These are phyloP conservation scores for Narcine bancroftii DNA, from an alignment of 2,113 vertebrate species.

Conservation along the genomic window DNA sequence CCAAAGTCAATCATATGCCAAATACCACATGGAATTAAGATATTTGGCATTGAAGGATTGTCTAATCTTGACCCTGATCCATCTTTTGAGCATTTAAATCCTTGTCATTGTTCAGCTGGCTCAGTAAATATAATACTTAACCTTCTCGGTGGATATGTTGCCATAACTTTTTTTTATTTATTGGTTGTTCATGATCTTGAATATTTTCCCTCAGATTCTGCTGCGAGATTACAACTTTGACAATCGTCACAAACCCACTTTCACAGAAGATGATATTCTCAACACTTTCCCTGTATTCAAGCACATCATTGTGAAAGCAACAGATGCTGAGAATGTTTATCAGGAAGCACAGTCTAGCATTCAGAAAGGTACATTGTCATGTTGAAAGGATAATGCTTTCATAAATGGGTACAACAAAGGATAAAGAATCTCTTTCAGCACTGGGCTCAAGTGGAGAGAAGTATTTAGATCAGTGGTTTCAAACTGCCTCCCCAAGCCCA, in stretches of 20 bases:
- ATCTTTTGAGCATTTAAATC: neutral
- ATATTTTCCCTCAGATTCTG: slow-evolving; percentile 51
- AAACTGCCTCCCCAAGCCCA: too few relatives aligned
- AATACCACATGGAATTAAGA: neutral
- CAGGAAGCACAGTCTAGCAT: slow-evolving; percentile 53
- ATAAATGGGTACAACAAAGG: neutral
- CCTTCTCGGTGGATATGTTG: too few relatives aligned
- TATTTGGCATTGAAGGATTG: neutral
- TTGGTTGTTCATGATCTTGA: slow-evolving; percentile 10
- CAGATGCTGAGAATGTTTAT: slow-evolving; percentile 53
- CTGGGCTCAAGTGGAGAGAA: neutral
- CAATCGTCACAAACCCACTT: slow-evolving; percentile 62
- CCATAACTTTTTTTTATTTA: neutral
- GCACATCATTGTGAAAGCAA: slow-evolving; percentile 52
- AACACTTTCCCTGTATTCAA: slow-evolving; percentile 69
- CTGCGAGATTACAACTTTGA: slow-evolving; percentile 64
- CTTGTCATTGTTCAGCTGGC: neutral
- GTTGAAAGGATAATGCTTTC: neutral
- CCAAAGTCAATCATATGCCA: neutral
- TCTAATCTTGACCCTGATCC: neutral
- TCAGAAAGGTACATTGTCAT: slow-evolving; percentile 54
- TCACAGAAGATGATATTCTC: slow-evolving; percentile 64
- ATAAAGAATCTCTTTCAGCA: neutral
- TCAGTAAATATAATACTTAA: neutral
- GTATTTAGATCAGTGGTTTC: too few relatives aligned